A percentile compares a stretch with the other conserved stretches of the same genome.
Conservation (phyloP, 92 coral and sea anemone genomes). For the Epizoanthus ramosus region DNA sequence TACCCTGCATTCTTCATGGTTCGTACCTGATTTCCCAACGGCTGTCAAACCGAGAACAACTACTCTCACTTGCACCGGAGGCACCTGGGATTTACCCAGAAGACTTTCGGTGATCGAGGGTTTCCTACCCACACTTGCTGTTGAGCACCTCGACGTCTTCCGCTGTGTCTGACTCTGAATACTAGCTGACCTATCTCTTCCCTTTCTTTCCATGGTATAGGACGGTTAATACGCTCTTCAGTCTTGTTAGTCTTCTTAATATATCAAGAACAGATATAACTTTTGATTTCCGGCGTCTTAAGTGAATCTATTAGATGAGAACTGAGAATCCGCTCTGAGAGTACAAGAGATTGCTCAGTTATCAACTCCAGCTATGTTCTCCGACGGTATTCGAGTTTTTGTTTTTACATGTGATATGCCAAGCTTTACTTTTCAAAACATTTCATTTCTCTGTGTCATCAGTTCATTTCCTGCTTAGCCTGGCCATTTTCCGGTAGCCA, state of each 20-base stretch:
- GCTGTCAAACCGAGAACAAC: slow-evolving; percentile 13
- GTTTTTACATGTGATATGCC: not conserved
- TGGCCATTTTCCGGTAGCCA: slow-evolving; percentile 5
- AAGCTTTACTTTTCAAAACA: not conserved
- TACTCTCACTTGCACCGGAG: not conserved
- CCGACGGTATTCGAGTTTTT: not conserved
- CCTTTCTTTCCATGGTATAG: slow-evolving; percentile 4
- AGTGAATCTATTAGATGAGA: too few species aligned
- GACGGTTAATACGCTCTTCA: not conserved
- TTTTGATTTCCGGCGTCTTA: too few species aligned
- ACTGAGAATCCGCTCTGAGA: too few species aligned
- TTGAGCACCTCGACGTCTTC: slow-evolving; percentile 23
- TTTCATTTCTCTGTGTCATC: not conserved
- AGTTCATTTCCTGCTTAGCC: slow-evolving; percentile 19
- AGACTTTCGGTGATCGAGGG: slow-evolving; percentile 15
- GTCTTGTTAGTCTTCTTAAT: not conserved
- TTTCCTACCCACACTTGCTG: not conserved
- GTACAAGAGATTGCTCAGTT: too few species aligned
- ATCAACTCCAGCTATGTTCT: too few species aligned
- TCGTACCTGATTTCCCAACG: slow-evolving; percentile 27
- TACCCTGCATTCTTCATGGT: too few species aligned
- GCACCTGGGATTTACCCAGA: not conserved
- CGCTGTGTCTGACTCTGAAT: slow-evolving; percentile 15
- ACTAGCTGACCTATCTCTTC: not conserved
- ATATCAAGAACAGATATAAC: too few species aligned